Base-by-base conservation (phyloP, 2,888 invertebrate species). In the Yponomeuta evonymella region DNA sequence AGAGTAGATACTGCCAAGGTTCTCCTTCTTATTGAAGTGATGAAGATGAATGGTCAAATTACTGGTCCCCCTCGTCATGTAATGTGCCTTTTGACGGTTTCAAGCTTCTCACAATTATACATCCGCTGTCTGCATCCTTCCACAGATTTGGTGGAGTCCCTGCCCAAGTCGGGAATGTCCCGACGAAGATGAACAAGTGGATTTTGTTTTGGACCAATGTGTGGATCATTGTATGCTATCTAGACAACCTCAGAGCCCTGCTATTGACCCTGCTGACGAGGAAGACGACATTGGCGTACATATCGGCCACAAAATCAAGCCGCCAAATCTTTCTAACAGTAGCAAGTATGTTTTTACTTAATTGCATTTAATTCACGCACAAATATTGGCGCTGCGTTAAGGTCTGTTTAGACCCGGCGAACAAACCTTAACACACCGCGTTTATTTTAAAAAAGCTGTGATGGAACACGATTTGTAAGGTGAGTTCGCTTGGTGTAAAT, bases 121-220 rank as follows among this genome's bases (percentile, higher is more conserved):
- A 58, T 58, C 51, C 51, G 12, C 51, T 58, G 15, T 15, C 51
- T 69, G 51, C 15, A n/a, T 43, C 43, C 65, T 70, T 69, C 15
- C 62, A 48, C 62, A 95, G 95, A 95, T 96, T 58, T 96, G 96
- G 96, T 96, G 96, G 96, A 96, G 96, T 79, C 96, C 96, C 0
- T 96, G 96, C 79, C 95, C 96, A 0, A 96, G 96, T 77, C 92
- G 96, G 73, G 96, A 96, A 85, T 96, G 96, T 81, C 96, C 96
- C 0, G 95, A 95, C 76, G 94, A 95, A 74, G 94, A 94, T 74
- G 95, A 95, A 76, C 95, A 95, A 78, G 88, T 96, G 48, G 95
- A 96, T 80, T 93, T 96, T 79, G 94, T 95, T 23, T 89, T 96
- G 51, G 95, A 95, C 77, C 93, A 94, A 76, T 96, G 96, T 79